Evolutionary conservation across 2,113 vertebrate species (phyloP).

Genomic region (Laterallus jamaicensis): DNA sequence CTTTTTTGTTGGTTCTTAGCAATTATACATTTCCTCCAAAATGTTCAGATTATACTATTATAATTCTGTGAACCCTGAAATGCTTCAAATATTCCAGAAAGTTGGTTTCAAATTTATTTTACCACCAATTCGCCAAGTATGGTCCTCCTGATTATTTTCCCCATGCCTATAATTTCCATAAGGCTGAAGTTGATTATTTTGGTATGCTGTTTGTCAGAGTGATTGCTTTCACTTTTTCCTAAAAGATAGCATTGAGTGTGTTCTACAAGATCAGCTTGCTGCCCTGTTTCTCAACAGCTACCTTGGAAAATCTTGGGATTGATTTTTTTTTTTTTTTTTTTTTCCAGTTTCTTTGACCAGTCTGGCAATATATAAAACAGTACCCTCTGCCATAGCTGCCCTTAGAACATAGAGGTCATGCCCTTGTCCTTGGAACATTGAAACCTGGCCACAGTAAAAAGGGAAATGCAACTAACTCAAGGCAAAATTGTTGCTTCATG

Average conservation of each 20-base stretch:
- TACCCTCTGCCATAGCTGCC: background rate
- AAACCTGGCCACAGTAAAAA: background rate
- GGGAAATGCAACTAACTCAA: background rate
- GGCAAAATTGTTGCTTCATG: background rate
- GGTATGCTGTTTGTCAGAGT: background rate
- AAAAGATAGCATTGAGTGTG: background rate
- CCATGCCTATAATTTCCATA: background rate
- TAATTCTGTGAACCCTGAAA: background rate
- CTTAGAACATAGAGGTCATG: no score
- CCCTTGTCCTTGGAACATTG: background rate
- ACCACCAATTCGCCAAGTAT: background rate
- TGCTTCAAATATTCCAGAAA: background rate
- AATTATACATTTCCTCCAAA: background rate
- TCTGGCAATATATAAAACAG: background rate
- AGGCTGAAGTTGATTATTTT: background rate
- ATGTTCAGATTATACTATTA: background rate
- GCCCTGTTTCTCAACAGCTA: background rate
- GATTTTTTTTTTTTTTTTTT: background rate
- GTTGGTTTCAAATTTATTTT: background rate
- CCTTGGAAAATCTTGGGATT: background rate
- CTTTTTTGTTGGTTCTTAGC: background rate
- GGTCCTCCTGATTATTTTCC: background rate
- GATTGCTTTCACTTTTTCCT: background rate
- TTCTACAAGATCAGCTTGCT: background rate
- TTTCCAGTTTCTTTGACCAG: background rate